phyloP scores from a whole-genome alignment of 2,113 vertebrate genomes.

The Elaphurus davidianus region DNA sequence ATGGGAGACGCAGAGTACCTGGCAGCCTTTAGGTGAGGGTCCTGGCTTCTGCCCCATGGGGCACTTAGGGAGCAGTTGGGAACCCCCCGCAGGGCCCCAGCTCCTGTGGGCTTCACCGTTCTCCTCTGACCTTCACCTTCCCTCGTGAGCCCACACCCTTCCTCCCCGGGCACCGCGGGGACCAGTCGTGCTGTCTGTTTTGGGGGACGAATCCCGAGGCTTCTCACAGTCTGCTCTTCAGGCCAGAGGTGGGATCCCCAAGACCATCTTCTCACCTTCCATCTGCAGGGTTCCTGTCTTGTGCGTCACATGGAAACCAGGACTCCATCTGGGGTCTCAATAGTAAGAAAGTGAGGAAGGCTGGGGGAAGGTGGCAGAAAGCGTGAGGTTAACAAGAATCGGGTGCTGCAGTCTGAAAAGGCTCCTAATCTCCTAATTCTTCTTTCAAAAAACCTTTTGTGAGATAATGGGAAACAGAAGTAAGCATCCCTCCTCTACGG shows the following conservation, averaged over 20 bases:
- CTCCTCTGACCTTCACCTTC: not conserved
- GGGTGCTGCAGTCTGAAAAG: fast-evolving
- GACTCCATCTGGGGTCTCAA: fast-evolving
- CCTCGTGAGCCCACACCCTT: fast-evolving
- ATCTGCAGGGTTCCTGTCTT: not conserved
- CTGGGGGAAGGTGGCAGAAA: not conserved
- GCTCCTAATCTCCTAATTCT: fast-evolving
- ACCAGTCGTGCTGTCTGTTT: fast-evolving
- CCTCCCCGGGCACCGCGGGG: fast-evolving
- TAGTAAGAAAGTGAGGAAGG: fast-evolving
- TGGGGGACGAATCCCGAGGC: fast-evolving
- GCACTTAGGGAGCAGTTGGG: fast-evolving
- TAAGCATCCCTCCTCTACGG: fast-evolving
- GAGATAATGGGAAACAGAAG: not conserved
- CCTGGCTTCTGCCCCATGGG: not conserved
- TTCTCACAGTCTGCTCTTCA: not conserved
- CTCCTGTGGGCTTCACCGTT: fast-evolving
- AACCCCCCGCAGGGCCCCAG: fast-evolving
- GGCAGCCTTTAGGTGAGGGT: conserved; percentile 93
- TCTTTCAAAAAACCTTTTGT: not conserved
- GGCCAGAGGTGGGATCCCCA: not conserved
- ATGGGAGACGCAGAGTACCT: conserved; percentile 96
- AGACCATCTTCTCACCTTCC: fast-evolving
- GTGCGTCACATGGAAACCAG: fast-evolving
- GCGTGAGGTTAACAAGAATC: fast-evolving